Percentiles rank a stretch among this genome's conserved stretches.
phyloP scores from a whole-genome alignment of 1,140 invertebrate species.

The Cryptotermes secundus region DNA sequence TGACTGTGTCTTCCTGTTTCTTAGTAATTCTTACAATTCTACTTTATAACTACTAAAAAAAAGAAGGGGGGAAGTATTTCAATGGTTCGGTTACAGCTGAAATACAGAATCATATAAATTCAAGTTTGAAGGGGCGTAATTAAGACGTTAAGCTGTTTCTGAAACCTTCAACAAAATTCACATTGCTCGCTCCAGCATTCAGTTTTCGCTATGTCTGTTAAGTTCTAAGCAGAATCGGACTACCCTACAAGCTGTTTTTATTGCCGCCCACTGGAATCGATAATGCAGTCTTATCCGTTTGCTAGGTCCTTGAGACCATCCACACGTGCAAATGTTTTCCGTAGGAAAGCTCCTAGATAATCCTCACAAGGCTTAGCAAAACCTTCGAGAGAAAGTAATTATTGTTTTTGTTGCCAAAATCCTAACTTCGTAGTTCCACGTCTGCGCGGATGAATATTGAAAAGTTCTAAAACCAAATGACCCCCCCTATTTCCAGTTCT shows the following conservation, averaged over 20 bases:
- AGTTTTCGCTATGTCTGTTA: not conserved
- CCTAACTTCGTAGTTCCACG: not conserved
- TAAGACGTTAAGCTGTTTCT: too few relatives aligned
- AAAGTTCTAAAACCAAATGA: not conserved
- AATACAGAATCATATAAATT: too few relatives aligned
- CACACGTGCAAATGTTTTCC: not conserved
- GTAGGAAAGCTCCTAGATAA: not conserved
- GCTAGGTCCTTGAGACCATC: not conserved
- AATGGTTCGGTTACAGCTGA: too few relatives aligned
- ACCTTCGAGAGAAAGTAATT: conserved; percentile 14
- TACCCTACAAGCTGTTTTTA: not conserved
- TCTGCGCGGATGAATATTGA: not conserved
- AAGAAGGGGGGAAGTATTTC: too few relatives aligned
- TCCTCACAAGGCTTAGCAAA: conserved; percentile 3
- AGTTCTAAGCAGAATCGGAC: not conserved
- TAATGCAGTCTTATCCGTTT: not conserved
- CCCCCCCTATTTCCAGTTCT: not conserved
- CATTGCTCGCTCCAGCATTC: too few relatives aligned
- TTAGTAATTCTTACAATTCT: too few relatives aligned
- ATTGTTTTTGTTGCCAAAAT: conserved; percentile 15
- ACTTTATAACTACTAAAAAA: too few relatives aligned
- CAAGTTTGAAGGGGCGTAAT: too few relatives aligned
- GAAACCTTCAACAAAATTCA: too few relatives aligned
- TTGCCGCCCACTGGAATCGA: not conserved
- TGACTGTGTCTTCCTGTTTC: too few relatives aligned